Percentiles rank a stretch among this genome's conserved stretches.
Evolutionary conservation across 1,140 invertebrate species (phyloP).

Genomic region (Cydia fagiglandana): DNA sequence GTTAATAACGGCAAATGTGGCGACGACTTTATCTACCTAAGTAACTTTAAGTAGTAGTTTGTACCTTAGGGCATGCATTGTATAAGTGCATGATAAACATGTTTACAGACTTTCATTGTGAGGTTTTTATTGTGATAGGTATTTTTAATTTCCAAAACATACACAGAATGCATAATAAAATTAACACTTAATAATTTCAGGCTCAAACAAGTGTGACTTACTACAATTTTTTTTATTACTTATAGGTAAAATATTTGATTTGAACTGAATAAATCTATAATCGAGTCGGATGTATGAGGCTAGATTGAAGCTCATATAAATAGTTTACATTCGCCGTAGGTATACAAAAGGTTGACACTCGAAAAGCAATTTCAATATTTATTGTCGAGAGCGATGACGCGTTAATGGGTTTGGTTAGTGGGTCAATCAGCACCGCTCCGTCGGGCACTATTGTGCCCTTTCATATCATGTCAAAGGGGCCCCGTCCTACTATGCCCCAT

Average conservation of each 20-base stretch:
- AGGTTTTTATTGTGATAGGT: too few relatives aligned
- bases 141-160: too few relatives aligned
- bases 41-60: too few relatives aligned
- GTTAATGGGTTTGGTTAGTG: slow-evolving; percentile 26
- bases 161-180: too few relatives aligned
- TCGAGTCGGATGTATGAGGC: neutral
- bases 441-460: slow-evolving; percentile 13
- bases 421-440: slow-evolving; percentile 20
- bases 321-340: neutral
- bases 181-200: too few relatives aligned
- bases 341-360: neutral
- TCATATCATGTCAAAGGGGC: neutral
- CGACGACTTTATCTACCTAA: too few relatives aligned
- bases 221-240: too few relatives aligned
- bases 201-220: too few relatives aligned
- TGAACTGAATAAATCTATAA: neutral
- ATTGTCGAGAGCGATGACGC: slow-evolving; percentile 21
- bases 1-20: neutral
- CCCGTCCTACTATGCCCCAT: neutral
- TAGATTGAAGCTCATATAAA: neutral
- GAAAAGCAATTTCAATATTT: slow-evolving; percentile 19
- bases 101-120: too few relatives aligned
- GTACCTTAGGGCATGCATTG: too few relatives aligned
- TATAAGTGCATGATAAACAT: too few relatives aligned
- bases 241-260: neutral